Evolutionary conservation across 2,797 vertebrate genomes (phyloP).

Genomic region (Valencia hispanica): DNA sequence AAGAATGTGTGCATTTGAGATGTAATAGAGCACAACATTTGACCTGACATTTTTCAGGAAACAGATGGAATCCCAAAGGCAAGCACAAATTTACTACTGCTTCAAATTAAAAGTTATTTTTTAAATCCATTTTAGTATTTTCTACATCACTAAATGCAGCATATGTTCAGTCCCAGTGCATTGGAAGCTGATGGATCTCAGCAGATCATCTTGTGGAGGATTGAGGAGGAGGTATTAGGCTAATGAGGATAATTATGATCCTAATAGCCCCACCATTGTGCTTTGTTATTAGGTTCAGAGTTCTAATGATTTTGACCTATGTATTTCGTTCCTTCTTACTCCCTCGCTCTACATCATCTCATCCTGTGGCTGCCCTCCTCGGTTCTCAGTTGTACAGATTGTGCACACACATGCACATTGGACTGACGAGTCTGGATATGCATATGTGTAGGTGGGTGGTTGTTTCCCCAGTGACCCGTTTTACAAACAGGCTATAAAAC

Average conservation of each 20-base stretch:
- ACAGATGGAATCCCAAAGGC: constrained; percentile 19
- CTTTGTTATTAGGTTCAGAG: constrained; percentile 53
- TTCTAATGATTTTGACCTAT: constrained; percentile 62
- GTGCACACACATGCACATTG: constrained; percentile 27
- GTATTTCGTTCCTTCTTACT: constrained; percentile 24
- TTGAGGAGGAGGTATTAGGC: constrained; percentile 51
- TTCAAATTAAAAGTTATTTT: constrained; percentile 28
- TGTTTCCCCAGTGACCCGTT: constrained; percentile 51
- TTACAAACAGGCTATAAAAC: constrained; percentile 61
- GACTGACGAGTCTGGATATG: constrained; percentile 51
- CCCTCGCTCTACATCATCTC: constrained; percentile 17
- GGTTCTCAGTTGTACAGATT: constrained; percentile 13
- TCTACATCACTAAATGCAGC: constrained; percentile 46
- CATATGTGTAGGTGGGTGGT: constrained; percentile 42
- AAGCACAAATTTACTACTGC: constrained; percentile 44
- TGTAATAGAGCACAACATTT: constrained; percentile 10
- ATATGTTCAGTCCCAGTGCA: constrained; percentile 58
- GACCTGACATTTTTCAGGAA: constrained; percentile 27
- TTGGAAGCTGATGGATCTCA: constrained; percentile 45
- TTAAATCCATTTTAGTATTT: constrained; percentile 15
- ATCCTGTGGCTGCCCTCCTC: constrained; percentile 5
- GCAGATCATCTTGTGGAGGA: constrained; percentile 41
- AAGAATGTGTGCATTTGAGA: constrained; percentile 24
- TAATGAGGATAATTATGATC: constrained; percentile 67
- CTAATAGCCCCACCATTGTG: constrained; percentile 52